Evolutionary conservation across 2,888 invertebrate species (phyloP).

Genomic region (Polydesmus complanatus): DNA sequence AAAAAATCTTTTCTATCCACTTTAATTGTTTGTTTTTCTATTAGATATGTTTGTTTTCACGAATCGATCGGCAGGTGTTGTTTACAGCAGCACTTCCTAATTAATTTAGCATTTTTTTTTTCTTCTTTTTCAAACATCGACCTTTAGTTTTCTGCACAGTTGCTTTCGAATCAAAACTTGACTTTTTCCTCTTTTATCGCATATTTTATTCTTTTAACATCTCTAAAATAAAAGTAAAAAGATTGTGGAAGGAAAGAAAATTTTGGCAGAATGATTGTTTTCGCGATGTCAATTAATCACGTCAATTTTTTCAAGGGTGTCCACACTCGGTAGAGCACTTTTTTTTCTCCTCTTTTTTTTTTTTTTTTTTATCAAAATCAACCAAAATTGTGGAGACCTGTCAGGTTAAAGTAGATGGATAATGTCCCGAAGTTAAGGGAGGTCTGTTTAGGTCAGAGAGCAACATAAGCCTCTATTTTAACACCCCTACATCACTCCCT

Average conservation of each 20-base stretch:
- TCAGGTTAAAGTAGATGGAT: not conserved
- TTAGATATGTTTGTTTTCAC: slow-evolving; percentile 1
- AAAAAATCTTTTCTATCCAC: not conserved
- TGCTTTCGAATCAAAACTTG: too few species aligned
- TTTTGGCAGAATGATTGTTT: not conserved
- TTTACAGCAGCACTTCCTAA: not conserved
- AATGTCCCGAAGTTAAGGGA: not conserved
- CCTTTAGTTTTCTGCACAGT: too few species aligned
- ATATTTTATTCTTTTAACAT: too few species aligned
- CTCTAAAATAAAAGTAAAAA: too few species aligned
- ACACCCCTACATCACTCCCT: not conserved
- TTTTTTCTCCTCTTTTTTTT: too few species aligned
- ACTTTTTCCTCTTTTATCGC: too few species aligned
- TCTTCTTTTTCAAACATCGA: not conserved
- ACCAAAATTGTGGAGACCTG: not conserved
- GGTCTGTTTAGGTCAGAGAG: not conserved
- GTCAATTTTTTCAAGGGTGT: not conserved
- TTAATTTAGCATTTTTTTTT: not conserved
- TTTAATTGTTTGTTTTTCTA: not conserved
- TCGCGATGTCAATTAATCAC: not conserved
- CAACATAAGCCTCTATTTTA: not conserved
- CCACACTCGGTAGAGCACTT: not conserved
- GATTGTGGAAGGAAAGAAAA: not conserved
- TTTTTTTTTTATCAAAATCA: not conserved
- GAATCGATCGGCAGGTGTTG: slow-evolving; percentile 1